Percentiles rank a stretch among this genome's conserved stretches.
Evolutionary conservation across 2,888 invertebrate species (phyloP).

Genomic region (Elegia similella): DNA sequence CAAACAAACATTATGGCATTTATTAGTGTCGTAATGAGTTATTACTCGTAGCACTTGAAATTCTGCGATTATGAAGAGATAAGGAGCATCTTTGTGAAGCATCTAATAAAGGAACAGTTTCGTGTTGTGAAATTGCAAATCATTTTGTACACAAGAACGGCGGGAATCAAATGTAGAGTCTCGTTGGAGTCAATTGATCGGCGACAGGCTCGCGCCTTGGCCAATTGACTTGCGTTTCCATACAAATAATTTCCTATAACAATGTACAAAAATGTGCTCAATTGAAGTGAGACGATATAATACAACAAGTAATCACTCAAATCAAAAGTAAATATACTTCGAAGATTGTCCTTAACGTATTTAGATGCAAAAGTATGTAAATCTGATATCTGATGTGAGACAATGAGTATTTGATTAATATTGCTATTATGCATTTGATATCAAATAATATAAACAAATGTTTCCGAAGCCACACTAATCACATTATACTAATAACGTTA

Average conservation of each 20-base stretch:
- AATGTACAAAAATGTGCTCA: neutral
- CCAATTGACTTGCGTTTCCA: slow-evolving; percentile 32
- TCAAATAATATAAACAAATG: too few relatives aligned
- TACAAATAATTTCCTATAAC: neutral
- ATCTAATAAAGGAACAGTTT: slow-evolving; percentile 5
- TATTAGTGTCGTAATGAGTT: neutral
- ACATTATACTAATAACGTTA: too few relatives aligned
- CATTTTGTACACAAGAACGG: slow-evolving; percentile 5
- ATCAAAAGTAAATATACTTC: too few relatives aligned
- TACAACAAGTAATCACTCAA: too few relatives aligned
- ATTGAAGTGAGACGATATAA: neutral
- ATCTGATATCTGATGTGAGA: too few relatives aligned
- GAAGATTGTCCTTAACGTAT: too few relatives aligned
- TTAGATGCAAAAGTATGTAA: too few relatives aligned
- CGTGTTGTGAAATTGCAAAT: neutral
- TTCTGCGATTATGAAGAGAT: neutral
- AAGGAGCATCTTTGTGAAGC: neutral
- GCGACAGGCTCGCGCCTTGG: slow-evolving; percentile 36
- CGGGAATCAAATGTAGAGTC: slow-evolving; percentile 11
- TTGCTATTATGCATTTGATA: too few relatives aligned
- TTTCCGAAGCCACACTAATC: too few relatives aligned
- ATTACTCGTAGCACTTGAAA: slow-evolving; percentile 3
- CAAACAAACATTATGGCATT: neutral
- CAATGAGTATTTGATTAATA: too few relatives aligned
- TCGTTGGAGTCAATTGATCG: slow-evolving; percentile 45